These are phyloP conservation scores for Montifringilla adamsi DNA, from an alignment of 2,113 vertebrate genomes.

Conservation along the genomic window DNA sequence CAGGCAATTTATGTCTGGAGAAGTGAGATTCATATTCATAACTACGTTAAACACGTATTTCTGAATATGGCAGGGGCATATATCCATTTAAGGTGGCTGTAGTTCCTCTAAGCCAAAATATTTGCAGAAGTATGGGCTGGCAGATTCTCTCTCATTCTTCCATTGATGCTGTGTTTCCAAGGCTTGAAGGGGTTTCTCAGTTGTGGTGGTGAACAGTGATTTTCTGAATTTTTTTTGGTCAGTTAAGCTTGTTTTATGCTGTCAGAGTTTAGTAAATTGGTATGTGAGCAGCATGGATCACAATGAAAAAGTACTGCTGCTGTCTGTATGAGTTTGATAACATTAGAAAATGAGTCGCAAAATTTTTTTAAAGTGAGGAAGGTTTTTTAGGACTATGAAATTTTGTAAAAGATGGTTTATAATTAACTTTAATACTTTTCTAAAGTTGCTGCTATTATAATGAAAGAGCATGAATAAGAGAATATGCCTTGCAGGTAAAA, in stretches of 20 bases:
- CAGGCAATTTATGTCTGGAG: not conserved
- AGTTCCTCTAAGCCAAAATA: not conserved
- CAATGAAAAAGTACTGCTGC: not conserved
- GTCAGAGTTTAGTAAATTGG: constrained; percentile 1
- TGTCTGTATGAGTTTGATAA: not conserved
- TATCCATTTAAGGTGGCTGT: not conserved
- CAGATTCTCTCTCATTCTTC: not conserved
- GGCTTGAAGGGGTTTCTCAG: not conserved
- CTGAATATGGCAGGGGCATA: not conserved
- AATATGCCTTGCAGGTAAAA: constrained; percentile 61
- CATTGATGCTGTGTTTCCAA: not conserved
- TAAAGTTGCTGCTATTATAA: constrained; percentile 37
- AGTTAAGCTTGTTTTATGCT: constrained; percentile 15
- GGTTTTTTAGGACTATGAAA: not conserved
- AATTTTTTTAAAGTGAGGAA: not conserved
- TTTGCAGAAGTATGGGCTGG: not conserved
- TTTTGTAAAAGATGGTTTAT: constrained; percentile 25
- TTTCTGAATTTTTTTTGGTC: not conserved
- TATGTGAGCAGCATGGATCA: not conserved
- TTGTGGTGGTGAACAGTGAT: not conserved
- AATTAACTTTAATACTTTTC: constrained; percentile 36
- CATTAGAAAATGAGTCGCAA: constrained; percentile 1
- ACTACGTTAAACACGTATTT: not conserved
- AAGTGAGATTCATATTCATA: not conserved
- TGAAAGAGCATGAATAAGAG: constrained; percentile 48